Evolutionary conservation across 2,888 invertebrate species (phyloP), one percentile per base, ranked within the genome.

Genomic region (Polydrusus pterygomalis): DNA sequence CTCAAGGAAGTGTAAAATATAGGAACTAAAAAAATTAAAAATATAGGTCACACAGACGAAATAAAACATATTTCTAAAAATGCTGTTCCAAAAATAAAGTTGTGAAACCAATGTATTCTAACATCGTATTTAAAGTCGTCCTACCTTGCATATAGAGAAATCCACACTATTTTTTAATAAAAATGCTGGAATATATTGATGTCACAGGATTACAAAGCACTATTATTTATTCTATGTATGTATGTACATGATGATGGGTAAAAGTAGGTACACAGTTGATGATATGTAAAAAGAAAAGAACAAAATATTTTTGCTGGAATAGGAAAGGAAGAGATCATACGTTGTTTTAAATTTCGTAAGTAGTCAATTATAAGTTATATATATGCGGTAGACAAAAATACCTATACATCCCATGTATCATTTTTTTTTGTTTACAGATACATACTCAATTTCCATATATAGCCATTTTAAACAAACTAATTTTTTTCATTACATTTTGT

Each of bases 61-160:
- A 77, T 71, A 45, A 58, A 76, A 45, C 40, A 82, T 82, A 83
- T 80, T 81, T 85, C 85, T 85, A 85, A 85, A 85, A 85, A 85
- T 84, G 85, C 85, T 85, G 85, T 85, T 85, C 85, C 85, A 84
- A 82, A 75, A 82, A 82, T 76, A 70, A 74, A 67, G 20, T 9
- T 49, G 67, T 75, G 75, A 69, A 38, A 76, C 63, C 73, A 77
- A 77, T 73, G 34, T 73, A 73, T 70, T 58, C 73, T 40, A 63
- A 67, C 63, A 64, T 72, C 51, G 58, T 20, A 54, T 49, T 63
- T 40, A 18, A 47, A n/a, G 15, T 15, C 40, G 38, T 40, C 49
- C 51, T 54, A 68, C 20, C 17, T 54, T 68, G 38, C 18, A 70
- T 58, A 54, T 34, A 30, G 30, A 60, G 30, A 60, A 60, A 60